Evolutionary conservation across 2,113 vertebrate species (phyloP).

Genomic region (Rhinopomastus cyanomelas): DNA sequence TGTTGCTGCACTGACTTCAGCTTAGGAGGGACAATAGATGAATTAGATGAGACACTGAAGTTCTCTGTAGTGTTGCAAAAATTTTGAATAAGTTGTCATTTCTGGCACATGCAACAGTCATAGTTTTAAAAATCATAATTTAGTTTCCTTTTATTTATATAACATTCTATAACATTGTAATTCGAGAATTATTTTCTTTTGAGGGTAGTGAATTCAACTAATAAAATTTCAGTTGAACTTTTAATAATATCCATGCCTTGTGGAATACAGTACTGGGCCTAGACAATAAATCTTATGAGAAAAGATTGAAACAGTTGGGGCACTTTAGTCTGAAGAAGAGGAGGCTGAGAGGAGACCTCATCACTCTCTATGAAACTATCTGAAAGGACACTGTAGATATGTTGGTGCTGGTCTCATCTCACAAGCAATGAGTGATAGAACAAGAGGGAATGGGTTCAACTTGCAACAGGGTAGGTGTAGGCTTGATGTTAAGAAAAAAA

Average conservation of each 20-base stretch:
- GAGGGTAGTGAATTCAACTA: neutral
- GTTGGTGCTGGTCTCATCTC: too few species aligned
- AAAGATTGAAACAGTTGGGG: too few species aligned
- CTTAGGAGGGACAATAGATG: neutral
- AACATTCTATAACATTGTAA: neutral
- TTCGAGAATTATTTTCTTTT: neutral
- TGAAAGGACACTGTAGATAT: too few species aligned
- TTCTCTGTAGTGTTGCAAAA: neutral
- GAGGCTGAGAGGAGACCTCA: too few species aligned
- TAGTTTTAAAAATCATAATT: neutral
- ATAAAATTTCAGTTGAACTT: neutral
- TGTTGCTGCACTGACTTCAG: neutral
- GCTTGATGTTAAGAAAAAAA: too few species aligned
- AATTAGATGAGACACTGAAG: neutral
- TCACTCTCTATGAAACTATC: too few species aligned
- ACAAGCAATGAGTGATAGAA: too few species aligned
- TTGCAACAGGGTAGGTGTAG: too few species aligned
- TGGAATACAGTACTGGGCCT: too few species aligned
- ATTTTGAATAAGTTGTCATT: neutral
- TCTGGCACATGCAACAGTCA: fast-evolving
- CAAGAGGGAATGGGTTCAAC: too few species aligned
- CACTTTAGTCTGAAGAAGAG: too few species aligned
- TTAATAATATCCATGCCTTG: neutral
- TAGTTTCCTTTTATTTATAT: neutral
- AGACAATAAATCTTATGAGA: too few species aligned